Base-by-base conservation (phyloP, 1,140 invertebrate species). In the Adoxophyes honmai region DNA sequence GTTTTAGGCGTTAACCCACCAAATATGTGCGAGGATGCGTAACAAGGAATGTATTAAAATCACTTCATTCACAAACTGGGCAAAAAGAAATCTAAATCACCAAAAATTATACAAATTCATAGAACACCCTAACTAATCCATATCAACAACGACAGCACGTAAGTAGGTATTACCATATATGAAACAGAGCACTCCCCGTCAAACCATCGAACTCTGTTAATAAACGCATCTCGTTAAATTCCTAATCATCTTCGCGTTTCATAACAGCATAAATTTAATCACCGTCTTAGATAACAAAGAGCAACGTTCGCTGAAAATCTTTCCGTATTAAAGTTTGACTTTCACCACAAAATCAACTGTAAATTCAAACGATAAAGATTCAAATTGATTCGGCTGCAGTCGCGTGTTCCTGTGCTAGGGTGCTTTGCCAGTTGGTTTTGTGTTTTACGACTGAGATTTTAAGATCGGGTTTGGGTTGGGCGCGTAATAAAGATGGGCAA, bases 241-340 rank as follows among this genome's bases (percentile, higher is more conserved):
- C 11, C 42, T 28, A 48, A 33, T 48, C 42, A 21, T 28, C 16
- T 44, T 44, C 16, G 21, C 2, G 39, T 44, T 16, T 28, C 21
- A 48, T 48, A 21, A 48, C 42, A 48, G 6, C 42, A 48, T 28
- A 28, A 28, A 28, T 28, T 28, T 18, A 28, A 33, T 48, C 42
- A 48, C 11, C n/a, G 11, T 48, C 42, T 48, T 21, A 48, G 42
- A 18, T 48, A 48, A 48, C 42, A 48, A 21, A 28, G 21, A 6
- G 21, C 21, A 28, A 48, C 42, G 42, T 11, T 21, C 13, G 16
- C 11, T 21, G 42, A 48, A 48, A 48, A 48, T 48, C 42, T 48
- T 48, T 48, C 42, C 42, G 42, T 9, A 28, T 28, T 28, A 28
- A 28, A 6, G 1, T 48, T 48, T 18, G 9, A 10, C 11, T 48